Percentiles rank a stretch among this genome's conserved stretches.
Conservation (phyloP, 2,113 vertebrate genomes). For the Myrmecobius fasciatus region DNA sequence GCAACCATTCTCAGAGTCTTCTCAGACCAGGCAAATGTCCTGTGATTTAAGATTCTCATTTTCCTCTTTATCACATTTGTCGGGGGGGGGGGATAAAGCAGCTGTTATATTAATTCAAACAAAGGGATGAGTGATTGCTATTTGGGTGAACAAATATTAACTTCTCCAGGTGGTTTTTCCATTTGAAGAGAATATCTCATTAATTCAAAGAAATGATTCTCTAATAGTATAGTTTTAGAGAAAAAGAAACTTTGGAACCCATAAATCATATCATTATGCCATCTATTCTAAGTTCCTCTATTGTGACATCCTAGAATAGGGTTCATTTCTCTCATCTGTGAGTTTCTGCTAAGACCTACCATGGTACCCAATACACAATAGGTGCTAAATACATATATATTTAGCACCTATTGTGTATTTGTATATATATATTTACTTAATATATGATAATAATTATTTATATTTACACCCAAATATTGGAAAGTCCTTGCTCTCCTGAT, state of each 20-base stretch:
- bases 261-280: not conserved
- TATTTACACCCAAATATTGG: not conserved
- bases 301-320: not conserved
- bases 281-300: not conserved
- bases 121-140: not conserved
- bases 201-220: not conserved
- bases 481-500: not conserved
- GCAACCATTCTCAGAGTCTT: not conserved
- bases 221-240: not conserved
- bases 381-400: too few species aligned
- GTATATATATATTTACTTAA: not conserved
- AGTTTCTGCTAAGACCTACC: not conserved
- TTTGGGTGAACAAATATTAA: not conserved
- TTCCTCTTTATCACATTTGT: not conserved
- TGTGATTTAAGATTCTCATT: not conserved
- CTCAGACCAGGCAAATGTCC: not conserved
- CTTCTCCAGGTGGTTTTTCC: not conserved
- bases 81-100: not conserved
- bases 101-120: not conserved
- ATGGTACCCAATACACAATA: not conserved
- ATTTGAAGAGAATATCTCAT: not conserved
- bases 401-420: too few species aligned
- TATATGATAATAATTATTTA: not conserved
- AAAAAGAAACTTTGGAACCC: not conserved
- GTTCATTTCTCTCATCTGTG: not conserved